A percentile compares a stretch with the other conserved stretches of the same genome.
Evolutionary conservation across 2,888 invertebrate species (phyloP).

Genomic region (Lasioglossum malachurum): DNA sequence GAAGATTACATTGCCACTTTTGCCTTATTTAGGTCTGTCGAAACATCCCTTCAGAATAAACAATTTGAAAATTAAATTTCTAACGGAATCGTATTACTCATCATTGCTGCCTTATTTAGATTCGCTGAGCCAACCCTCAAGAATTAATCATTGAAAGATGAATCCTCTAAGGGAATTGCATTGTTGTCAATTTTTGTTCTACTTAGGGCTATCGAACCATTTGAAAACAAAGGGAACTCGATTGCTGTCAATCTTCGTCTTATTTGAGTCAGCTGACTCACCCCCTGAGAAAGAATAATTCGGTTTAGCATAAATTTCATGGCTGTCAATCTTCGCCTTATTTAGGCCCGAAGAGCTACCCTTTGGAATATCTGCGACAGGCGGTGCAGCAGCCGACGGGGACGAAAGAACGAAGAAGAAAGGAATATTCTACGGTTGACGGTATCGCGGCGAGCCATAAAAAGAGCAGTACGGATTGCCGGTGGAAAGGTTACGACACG

Average conservation of each 20-base stretch:
- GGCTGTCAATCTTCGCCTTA: not conserved
- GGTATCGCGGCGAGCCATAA: conserved; percentile 60
- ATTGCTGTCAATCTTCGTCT: not conserved
- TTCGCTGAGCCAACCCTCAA: too few relatives aligned
- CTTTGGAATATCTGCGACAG: not conserved
- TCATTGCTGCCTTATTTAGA: not conserved
- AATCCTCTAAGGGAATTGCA: too few relatives aligned
- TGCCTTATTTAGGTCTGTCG: not conserved
- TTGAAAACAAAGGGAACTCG: not conserved
- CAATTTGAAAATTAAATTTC: not conserved
- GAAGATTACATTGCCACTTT: not conserved
- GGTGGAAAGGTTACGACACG: conserved; percentile 58
- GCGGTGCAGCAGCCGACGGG: not conserved
- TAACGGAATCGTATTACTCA: not conserved
- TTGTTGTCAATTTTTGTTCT: not conserved
- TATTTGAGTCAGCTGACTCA: not conserved
- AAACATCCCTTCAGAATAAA: not conserved
- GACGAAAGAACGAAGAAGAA: conserved; percentile 35
- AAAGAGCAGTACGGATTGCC: conserved; percentile 56
- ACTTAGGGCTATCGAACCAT: not conserved
- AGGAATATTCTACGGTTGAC: conserved; percentile 2
- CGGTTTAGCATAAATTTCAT: not conserved
- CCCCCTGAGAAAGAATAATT: not conserved
- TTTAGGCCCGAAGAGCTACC: not conserved
- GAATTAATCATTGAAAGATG: too few relatives aligned